Evolutionary conservation across 2,113 vertebrate genomes (phyloP).

Genomic region (Motacilla alba): DNA sequence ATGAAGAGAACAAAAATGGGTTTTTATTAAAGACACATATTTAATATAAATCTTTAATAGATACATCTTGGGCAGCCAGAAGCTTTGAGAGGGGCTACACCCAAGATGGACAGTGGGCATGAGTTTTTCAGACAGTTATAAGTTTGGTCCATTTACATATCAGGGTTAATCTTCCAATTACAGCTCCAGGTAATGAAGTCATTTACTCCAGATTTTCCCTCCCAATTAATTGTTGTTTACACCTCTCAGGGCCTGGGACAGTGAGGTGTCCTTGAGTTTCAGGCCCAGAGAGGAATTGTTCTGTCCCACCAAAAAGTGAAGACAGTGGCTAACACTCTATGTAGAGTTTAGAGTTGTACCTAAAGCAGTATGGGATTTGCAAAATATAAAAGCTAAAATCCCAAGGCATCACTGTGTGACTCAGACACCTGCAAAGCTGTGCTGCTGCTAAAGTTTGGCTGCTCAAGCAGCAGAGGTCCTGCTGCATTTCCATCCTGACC

Average conservation of each 20-base stretch:
- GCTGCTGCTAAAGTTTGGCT: background rate
- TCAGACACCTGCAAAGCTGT: background rate
- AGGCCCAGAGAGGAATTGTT: background rate
- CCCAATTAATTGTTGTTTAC: background rate
- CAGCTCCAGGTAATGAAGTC: background rate
- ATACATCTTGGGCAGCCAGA: background rate
- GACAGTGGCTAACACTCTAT: fast-evolving
- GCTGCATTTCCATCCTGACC: background rate
- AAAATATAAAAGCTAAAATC: background rate
- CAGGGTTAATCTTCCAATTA: background rate
- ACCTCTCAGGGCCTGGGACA: too few relatives aligned
- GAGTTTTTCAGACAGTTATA: background rate
- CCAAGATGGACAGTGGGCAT: background rate
- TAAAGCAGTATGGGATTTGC: background rate
- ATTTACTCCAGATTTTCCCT: background rate
- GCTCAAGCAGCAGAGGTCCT: background rate
- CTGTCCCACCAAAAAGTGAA: too few relatives aligned
- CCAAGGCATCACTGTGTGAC: background rate
- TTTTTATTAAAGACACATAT: background rate
- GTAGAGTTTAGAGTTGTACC: background rate
- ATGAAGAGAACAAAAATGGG: background rate
- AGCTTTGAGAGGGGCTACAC: background rate
- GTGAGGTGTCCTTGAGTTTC: background rate
- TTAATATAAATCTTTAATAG: background rate
- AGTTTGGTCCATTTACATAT: background rate